Evolutionary conservation across 2,888 invertebrate species (phyloP).

Genomic region (Nephrotoma flavescens): DNA sequence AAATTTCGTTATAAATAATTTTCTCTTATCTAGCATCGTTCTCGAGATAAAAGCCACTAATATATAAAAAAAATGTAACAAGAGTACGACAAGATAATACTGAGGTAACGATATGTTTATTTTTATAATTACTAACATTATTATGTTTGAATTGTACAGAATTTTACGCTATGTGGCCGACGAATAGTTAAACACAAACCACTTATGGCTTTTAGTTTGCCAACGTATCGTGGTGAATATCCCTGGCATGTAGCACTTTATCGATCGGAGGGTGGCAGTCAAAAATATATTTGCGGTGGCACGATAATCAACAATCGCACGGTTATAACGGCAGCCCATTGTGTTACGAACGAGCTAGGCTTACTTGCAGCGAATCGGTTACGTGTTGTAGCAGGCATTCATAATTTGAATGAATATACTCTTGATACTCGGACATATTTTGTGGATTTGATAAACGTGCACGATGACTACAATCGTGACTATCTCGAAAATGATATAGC

Average conservation of each 20-base stretch:
- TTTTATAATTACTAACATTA: too few species aligned
- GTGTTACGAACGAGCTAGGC: background rate
- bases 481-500: background rate
- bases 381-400: background rate
- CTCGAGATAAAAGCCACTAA: too few species aligned
- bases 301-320: background rate
- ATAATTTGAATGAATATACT: background rate
- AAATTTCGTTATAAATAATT: too few species aligned
- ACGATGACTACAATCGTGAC: background rate
- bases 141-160: too few species aligned
- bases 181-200: background rate
- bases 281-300: background rate
- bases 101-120: too few species aligned
- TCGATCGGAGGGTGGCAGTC: background rate
- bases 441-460: background rate
- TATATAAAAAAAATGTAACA: too few species aligned
- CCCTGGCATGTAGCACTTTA: background rate
- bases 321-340: background rate
- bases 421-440: background rate
- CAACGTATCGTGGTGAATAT: background rate
- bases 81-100: too few species aligned
- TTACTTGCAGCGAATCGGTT: background rate
- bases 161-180: background rate
- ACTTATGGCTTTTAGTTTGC: background rate
- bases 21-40: too few species aligned